Percentiles rank a stretch among this genome's conserved stretches.
Evolutionary conservation across 2,888 invertebrate genomes (phyloP).

Genomic region (Plebejus melissa): DNA sequence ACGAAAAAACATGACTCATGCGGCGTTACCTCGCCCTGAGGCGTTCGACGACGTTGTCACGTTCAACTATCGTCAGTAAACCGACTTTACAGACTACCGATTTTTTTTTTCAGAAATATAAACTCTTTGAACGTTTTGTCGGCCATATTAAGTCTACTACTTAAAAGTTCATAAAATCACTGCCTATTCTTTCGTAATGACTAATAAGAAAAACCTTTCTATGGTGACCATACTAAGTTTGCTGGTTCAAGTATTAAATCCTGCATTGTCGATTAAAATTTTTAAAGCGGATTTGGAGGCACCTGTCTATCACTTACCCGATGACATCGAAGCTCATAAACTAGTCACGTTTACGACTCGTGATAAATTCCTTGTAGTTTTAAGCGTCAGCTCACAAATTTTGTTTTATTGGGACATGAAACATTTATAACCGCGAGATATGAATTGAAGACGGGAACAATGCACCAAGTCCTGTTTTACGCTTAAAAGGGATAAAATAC

Average conservation of each 20-base stretch:
- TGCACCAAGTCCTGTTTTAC: conserved; percentile 34
- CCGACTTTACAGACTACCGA: no score
- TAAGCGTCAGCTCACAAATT: conserved; percentile 64
- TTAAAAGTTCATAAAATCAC: no score
- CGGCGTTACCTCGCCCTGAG: no score
- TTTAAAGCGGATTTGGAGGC: neutral
- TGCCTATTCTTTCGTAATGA: no score
- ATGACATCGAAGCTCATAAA: conserved; percentile 55
- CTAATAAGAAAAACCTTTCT: neutral
- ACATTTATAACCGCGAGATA: conserved; percentile 50
- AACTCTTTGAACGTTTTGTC: no score
- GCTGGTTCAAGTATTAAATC: neutral
- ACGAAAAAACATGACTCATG: no score
- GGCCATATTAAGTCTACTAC: no score
- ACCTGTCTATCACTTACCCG: conserved; percentile 30
- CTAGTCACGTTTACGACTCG: conserved; percentile 55
- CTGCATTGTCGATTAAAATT: neutral
- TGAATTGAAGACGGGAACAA: conserved; percentile 43
- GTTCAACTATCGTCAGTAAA: no score
- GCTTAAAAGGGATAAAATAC: conserved; percentile 19
- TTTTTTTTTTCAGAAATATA: no score
- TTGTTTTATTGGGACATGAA: conserved; percentile 65
- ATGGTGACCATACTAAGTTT: neutral
- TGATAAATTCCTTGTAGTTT: conserved; percentile 64
- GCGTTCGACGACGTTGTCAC: no score